These are phyloP conservation scores for Microcebus tavaratra DNA, from an alignment of 2,113 vertebrate genomes.

Conservation along the genomic window DNA sequence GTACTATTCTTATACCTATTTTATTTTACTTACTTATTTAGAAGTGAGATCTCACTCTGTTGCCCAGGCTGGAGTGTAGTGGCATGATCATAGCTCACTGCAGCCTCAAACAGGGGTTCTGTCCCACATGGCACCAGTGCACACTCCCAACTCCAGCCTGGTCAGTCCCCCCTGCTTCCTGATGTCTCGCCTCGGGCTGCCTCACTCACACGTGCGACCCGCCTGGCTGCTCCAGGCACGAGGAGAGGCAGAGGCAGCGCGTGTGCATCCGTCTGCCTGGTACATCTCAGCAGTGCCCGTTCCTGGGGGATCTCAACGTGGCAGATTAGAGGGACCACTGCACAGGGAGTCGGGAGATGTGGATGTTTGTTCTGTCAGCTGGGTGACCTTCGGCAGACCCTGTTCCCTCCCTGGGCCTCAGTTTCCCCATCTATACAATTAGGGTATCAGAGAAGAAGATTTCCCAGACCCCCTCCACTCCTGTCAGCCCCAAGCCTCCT, in stretches of 20 bases:
- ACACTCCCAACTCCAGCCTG: rapidly evolving
- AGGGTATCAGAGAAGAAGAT: neutral
- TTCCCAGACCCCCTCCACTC: neutral
- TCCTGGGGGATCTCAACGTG: neutral
- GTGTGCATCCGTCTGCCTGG: neutral
- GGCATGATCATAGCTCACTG: too few species aligned
- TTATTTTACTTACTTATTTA: neutral
- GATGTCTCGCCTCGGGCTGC: rapidly evolving
- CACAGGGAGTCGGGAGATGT: neutral
- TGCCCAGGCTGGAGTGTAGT: too few species aligned
- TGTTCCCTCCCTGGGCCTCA: neutral
- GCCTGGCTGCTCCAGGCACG: neutral
- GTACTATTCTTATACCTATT: neutral
- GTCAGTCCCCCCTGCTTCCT: rapidly evolving
- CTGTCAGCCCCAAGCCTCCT: neutral
- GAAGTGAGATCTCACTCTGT: too few species aligned
- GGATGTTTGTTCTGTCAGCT: neutral
- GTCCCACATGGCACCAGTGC: rapidly evolving
- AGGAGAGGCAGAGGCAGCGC: neutral
- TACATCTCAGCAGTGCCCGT: neutral
- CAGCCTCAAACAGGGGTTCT: neutral
- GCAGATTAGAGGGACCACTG: neutral
- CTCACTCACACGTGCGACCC: rapidly evolving
- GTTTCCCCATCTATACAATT: neutral
- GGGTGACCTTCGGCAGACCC: neutral